A percentile compares a stretch with the other conserved stretches of the same genome.
phyloP scores from a whole-genome alignment of 1,140 invertebrate species.

The Ceratosolen solmsi region DNA sequence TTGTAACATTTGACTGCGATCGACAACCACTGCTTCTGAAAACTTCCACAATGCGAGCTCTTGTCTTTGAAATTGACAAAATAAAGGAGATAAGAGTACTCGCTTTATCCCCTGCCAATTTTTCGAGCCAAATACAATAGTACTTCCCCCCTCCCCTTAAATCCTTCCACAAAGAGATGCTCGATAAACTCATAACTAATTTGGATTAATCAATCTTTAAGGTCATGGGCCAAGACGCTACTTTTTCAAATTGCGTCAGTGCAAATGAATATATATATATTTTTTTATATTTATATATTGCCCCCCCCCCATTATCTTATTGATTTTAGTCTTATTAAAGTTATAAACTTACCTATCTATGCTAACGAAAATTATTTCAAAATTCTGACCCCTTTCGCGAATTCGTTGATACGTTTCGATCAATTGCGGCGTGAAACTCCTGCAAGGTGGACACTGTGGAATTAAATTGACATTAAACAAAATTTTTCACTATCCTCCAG shows the following conservation, averaged over 20 bases:
- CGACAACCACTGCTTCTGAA: neutral
- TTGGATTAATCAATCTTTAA: no score
- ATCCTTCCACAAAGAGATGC: no score
- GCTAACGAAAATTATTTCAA: constrained; percentile 87
- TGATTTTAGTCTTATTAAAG: neutral
- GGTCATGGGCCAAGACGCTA: no score
- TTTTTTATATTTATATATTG: no score
- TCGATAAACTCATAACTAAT: no score
- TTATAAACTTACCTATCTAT: constrained; percentile 81
- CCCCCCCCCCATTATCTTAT: no score
- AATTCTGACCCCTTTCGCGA: constrained; percentile 79
- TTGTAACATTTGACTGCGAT: neutral
- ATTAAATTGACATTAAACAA: neutral
- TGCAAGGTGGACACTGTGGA: constrained; percentile 86
- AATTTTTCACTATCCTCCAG: no score
- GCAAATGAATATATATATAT: no score
- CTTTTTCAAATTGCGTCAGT: no score
- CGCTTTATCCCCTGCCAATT: neutral
- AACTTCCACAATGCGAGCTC: neutral
- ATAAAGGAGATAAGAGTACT: neutral
- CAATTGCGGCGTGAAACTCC: constrained; percentile 84
- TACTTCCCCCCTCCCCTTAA: neutral
- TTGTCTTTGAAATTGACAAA: neutral
- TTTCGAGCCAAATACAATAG: neutral
- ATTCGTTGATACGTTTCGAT: constrained; percentile 81